Base-by-base conservation (phyloP, 2,888 invertebrate species). In the Zootermopsis nevadensis region DNA sequence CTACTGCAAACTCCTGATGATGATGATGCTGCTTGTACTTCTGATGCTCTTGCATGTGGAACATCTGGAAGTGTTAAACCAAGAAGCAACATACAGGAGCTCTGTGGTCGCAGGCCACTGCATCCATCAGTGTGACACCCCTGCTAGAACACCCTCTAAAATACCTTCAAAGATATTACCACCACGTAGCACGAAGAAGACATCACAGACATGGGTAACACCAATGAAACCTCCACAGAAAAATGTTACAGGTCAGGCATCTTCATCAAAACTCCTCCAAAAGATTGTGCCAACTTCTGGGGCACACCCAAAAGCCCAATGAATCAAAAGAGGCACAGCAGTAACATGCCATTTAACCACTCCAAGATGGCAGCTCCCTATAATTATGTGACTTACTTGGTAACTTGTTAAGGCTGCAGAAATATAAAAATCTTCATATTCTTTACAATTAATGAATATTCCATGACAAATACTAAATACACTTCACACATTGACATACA, bases 1-100 rank as follows among this genome's bases (percentile, higher is more conserved):
- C 48, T 48, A 48, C 8, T 48, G 15, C 10, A 12, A 12, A 15
- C 15, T 48, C 15, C 48, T 48, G 48, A 48, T 48, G 60, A 60
- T 60, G 60, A 27, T 60, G 48, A n/a, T n/a, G n/a, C n/a, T n/a
- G n/a, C n/a, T n/a, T n/a, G n/a, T n/a, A n/a, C n/a, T n/a, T n/a
- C n/a, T 48, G 48, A 48, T n/a, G n/a, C 48, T 48, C 48, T n/a
- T 48, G 48, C 48, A 48, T 48, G 48, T 48, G 48, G 77, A 77
- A 19, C 77, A 77, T 77, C 77, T 77, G 38, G 77, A 77, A 77
- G 48, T 31, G 15, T 15, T n/a, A 12, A 31, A 48, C n/a, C n/a
- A 42, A 38, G 77, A n/a, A 27, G 77, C 8, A n/a, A 77, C 31
- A 3, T 77, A n/a, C 42, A 10, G 77, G 10, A 77, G 77, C 31